phyloP scores from a whole-genome alignment of 2,113 vertebrate genomes.

The Varanus komodoensis region DNA sequence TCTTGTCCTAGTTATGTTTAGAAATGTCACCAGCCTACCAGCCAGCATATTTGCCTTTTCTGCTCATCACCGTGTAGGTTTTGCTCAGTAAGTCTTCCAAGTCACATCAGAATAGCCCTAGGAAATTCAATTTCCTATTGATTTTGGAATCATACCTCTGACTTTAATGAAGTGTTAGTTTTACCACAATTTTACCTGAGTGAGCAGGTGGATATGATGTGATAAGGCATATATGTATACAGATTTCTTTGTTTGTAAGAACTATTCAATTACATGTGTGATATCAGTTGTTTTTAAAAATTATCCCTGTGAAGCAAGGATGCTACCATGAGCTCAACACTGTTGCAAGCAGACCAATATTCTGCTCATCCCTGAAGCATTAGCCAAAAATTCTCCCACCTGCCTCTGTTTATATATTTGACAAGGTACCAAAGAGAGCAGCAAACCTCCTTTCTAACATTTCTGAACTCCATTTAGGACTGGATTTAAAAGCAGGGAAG shows the following conservation, averaged over 20 bases:
- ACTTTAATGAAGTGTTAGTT: constrained; percentile 36
- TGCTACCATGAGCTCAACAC: neutral
- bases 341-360: too few relatives aligned
- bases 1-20: neutral
- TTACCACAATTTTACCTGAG: constrained; percentile 1
- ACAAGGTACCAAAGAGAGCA: neutral
- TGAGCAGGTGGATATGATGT: neutral
- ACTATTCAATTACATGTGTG: neutral
- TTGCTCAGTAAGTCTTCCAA: constrained; percentile 13
- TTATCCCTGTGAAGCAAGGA: neutral
- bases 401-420: neutral
- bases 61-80: neutral
- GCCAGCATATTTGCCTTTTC: constrained; percentile 17
- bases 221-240: neutral
- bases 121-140: constrained; percentile 23
- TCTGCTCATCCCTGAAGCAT: too few relatives aligned
- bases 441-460: neutral
- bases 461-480: neutral
- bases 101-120: neutral
- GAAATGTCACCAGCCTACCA: neutral
- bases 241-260: neutral
- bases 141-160: constrained; percentile 24
- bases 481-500: neutral
- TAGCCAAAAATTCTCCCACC: too few relatives aligned
- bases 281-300: neutral